Percentiles rank a stretch among this genome's conserved stretches.
These are phyloP conservation scores for Scyliorhinus canicula DNA, from an alignment of 2,797 vertebrate species.

Conservation along the genomic window DNA sequence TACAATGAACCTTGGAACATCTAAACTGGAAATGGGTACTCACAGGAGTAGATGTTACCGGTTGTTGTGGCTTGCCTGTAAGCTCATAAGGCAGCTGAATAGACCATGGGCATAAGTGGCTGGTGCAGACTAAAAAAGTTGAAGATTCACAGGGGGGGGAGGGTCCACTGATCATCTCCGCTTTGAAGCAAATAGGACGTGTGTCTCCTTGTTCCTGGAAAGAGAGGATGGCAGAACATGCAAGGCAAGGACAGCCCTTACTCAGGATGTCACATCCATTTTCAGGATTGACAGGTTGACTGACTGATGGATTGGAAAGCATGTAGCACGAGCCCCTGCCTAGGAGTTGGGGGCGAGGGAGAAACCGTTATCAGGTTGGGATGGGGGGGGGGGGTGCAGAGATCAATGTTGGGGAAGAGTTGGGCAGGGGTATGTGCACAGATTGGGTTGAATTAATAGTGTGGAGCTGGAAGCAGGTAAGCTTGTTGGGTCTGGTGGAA, in stretches of 20 bases:
- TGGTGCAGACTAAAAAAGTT: no score
- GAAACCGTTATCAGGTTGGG: neutral
- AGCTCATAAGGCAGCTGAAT: neutral
- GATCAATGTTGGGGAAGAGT: neutral
- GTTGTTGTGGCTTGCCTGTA: neutral
- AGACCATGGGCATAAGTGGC: neutral
- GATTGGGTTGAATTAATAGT: neutral
- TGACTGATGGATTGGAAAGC: neutral
- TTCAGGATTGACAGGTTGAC: neutral
- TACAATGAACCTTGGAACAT: neutral
- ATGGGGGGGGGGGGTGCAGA: neutral
- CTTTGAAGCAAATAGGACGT: neutral
- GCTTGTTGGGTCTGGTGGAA: neutral
- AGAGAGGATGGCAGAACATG: neutral
- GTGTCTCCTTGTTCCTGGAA: neutral
- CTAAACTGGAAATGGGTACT: neutral
- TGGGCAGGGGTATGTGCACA: neutral
- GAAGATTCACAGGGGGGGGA: no score
- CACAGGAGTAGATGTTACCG: neutral
- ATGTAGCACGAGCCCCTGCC: no score
- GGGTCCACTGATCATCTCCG: no score
- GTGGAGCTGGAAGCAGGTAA: neutral
- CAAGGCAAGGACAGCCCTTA: neutral
- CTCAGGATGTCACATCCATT: neutral
- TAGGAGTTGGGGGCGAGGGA: neutral